A percentile compares a stretch with the other conserved stretches of the same genome.
Evolutionary conservation across 2,888 invertebrate genomes (phyloP).

Genomic region (Folsomia manolachei): DNA sequence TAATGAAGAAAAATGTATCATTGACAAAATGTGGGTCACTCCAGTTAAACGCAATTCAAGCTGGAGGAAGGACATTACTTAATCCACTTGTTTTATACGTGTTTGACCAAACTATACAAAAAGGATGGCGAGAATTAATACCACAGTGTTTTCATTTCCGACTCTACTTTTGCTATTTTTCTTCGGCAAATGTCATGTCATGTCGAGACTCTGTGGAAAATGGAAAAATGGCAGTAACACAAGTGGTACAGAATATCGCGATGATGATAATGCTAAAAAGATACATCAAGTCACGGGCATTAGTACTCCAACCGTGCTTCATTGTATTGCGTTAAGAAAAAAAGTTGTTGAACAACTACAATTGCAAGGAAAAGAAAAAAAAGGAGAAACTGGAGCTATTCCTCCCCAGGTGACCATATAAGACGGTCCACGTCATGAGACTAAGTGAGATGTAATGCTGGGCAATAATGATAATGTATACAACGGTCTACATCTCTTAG

Average conservation of each 20-base stretch:
- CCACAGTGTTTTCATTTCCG: not conserved
- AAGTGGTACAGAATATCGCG: not conserved
- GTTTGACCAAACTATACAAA: not conserved
- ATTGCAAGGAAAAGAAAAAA: too few relatives aligned
- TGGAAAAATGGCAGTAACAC: not conserved
- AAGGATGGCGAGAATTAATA: not conserved
- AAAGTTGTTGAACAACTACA: too few relatives aligned
- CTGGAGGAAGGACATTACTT: not conserved
- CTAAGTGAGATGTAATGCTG: constrained; percentile 14
- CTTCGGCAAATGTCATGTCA: not conserved
- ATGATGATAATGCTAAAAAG: not conserved
- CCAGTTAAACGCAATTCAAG: not conserved
- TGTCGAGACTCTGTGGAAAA: not conserved
- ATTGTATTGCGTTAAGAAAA: too few relatives aligned
- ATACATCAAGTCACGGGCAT: too few relatives aligned
- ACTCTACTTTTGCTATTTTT: not conserved
- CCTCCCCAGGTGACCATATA: constrained; percentile 17
- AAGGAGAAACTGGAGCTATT: constrained; percentile 9
- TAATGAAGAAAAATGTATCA: not conserved
- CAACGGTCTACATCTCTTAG: not conserved
- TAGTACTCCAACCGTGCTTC: not conserved
- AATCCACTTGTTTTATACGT: not conserved
- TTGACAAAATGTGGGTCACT: not conserved
- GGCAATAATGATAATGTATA: not conserved
- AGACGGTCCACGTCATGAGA: constrained; percentile 12